Conservation (phyloP, 2,113 vertebrate genomes). For the Euleptes europaea region DNA sequence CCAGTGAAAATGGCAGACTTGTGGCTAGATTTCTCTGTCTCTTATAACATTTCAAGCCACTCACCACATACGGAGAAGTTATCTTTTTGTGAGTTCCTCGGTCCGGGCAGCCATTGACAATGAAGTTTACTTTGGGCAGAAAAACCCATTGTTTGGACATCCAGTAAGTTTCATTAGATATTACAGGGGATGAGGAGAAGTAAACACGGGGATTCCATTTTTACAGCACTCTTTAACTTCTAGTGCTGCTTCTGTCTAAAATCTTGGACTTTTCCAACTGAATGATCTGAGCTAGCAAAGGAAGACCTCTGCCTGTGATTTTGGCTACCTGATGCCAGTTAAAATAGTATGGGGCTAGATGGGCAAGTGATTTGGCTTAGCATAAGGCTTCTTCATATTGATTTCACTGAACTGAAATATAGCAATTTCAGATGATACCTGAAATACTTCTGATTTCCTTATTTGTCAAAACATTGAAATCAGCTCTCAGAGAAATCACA, state of each 20-base stretch:
- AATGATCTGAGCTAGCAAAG: neutral
- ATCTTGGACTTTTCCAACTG: neutral
- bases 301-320: neutral
- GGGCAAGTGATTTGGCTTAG: neutral
- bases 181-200: neutral
- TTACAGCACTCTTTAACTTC: neutral
- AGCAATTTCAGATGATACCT: neutral
- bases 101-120: neutral
- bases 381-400: neutral
- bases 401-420: neutral
- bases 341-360: neutral
- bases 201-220: neutral
- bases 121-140: neutral
- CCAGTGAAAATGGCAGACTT: neutral
- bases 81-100: neutral
- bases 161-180: neutral
- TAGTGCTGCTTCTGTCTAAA: neutral
- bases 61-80: too few relatives aligned
- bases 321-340: neutral
- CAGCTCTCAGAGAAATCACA: too few relatives aligned
- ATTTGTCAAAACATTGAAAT: too few relatives aligned
- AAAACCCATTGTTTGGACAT: neutral
- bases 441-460: too few relatives aligned
- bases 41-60: neutral
- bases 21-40: neutral